These are phyloP conservation scores for Calephelis perditalis DNA, from an alignment of 2,888 invertebrate species.

Conservation along the genomic window DNA sequence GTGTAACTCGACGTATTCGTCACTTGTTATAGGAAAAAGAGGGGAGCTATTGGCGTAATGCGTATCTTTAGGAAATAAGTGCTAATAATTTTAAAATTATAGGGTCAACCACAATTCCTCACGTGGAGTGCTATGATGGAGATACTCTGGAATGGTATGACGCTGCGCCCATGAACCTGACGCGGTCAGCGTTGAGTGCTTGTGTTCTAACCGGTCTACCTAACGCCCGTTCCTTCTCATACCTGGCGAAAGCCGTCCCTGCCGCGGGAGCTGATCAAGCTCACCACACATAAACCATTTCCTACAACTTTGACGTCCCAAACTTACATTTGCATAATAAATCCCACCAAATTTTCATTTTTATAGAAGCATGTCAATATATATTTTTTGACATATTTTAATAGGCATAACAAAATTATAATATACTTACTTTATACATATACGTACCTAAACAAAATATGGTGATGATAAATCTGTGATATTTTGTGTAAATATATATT, in stretches of 20 bases:
- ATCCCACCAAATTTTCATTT: too few relatives aligned
- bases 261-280: slow-evolving; percentile 70
- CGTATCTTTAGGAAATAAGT: not conserved
- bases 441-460: not conserved
- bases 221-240: slow-evolving; percentile 83
- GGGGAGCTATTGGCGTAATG: too few relatives aligned
- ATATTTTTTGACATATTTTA: too few relatives aligned
- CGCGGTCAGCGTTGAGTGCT: slow-evolving; percentile 88
- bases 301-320: too few relatives aligned
- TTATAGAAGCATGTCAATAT: too few relatives aligned
- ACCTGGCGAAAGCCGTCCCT: slow-evolving; percentile 66
- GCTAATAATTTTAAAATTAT: slow-evolving; percentile 19
- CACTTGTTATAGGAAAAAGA: not conserved
- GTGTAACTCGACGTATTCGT: not conserved
- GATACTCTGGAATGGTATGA: slow-evolving; percentile 81
- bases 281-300: slow-evolving; percentile 43
- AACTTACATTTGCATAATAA: too few relatives aligned
- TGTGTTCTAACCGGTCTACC: slow-evolving; percentile 86
- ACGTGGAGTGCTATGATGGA: slow-evolving; percentile 88
- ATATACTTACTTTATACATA: not conserved
- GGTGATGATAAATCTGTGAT: slow-evolving; percentile 43
- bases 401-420: not conserved
- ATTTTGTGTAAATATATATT: slow-evolving; percentile 59
- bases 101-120: slow-evolving; percentile 84
- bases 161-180: slow-evolving; percentile 88